Evolutionary conservation across 2,113 vertebrate genomes (phyloP), one percentile per base, ranked within the genome.

Genomic region (Caracal caracal): DNA sequence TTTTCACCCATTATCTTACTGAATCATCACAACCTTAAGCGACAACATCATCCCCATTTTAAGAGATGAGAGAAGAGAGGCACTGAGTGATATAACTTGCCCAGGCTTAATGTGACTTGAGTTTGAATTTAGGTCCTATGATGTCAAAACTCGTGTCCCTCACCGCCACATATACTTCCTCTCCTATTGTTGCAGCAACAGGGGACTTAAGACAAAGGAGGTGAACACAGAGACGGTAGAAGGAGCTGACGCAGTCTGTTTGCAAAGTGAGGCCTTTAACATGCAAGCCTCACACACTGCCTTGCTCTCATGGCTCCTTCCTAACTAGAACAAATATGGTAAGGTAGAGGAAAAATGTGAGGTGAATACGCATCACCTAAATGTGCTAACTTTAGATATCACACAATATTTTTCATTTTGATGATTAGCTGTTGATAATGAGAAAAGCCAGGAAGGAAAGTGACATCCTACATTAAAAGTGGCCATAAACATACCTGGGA

Each of bases 381-480:
- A 61, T 19, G 81, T 2, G 26, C 24, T 65, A 91, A 56, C 5
- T 0, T 22, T 88, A 33, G 49, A 6, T 81, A 68, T 78, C n/a
- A 19, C 1, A 76, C 80, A 65, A 63, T 63, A 11, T 20, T 91
- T 86, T 76, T 85, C 78, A 90, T 40, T 33, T 93, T 80, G 75
- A 56, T n/a, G 30, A 68, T 78, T 86, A 73, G 26, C 28, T 83
- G 26, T 16, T 83, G 43, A 70, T 59, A 70, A 95, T 35, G 2
- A 92, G 17, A 53, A 75, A 84, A 15, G 6, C 47, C 83, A 89
- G 37, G 79, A 94, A 85, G 30, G 19, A 92, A 96, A 97, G 80
- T 59, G 28, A 10, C 13, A 88, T 66, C 49, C 51, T 73, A 61
- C 7, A 94, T 49, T 35, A 94, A 51, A 93, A 61, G 17, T 22